Evolutionary conservation across 2,797 vertebrate species (phyloP).

Genomic region (Fratercula arctica): DNA sequence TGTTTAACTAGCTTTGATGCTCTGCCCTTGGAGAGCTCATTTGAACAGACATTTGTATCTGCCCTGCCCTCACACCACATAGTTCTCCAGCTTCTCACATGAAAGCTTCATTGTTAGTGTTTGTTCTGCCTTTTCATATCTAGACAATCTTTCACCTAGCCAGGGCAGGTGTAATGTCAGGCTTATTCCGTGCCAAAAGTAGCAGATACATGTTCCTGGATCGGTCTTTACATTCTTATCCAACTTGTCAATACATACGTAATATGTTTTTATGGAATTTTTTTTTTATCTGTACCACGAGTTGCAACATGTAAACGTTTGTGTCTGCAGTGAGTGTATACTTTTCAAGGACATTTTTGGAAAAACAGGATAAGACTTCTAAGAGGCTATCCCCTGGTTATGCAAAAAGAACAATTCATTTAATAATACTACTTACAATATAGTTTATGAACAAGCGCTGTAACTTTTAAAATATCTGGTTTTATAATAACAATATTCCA

Average conservation of each 20-base stretch:
- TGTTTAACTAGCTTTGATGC: background rate
- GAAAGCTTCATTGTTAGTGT: slow-evolving; percentile 32
- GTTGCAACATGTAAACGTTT: slow-evolving; percentile 54
- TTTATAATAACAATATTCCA: background rate
- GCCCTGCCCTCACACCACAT: background rate
- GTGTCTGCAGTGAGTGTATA: background rate
- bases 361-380: background rate
- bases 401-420: background rate
- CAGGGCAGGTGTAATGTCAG: slow-evolving; percentile 22
- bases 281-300: slow-evolving; percentile 27
- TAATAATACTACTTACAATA: background rate
- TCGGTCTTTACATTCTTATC: slow-evolving; percentile 48
- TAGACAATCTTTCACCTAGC: slow-evolving; percentile 34
- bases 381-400: background rate
- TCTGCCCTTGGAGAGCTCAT: background rate
- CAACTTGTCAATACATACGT: slow-evolving; percentile 32
- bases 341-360: slow-evolving; percentile 47
- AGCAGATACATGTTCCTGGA: slow-evolving; percentile 40
- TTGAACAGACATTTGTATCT: background rate
- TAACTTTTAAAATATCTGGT: background rate
- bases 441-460: background rate
- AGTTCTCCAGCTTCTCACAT: background rate
- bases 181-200: slow-evolving; percentile 9
- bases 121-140: slow-evolving; percentile 36
- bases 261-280: slow-evolving; percentile 37